Evolutionary conservation across 2,797 vertebrate genomes (phyloP).

Genomic region (Myotis planiceps): DNA sequence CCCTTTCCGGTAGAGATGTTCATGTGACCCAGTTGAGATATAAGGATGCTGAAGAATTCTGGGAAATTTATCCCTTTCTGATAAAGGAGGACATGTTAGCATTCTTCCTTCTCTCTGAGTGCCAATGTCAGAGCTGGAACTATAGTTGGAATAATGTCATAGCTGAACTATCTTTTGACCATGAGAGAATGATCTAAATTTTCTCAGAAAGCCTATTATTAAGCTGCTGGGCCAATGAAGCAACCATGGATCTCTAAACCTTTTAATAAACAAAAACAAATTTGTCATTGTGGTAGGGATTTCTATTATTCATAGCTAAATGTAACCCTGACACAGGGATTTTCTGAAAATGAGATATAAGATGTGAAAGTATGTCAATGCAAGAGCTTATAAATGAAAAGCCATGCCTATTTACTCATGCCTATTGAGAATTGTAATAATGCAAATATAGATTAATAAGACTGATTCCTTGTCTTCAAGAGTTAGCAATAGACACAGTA

Average conservation of each 20-base stretch:
- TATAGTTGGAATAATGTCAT: neutral
- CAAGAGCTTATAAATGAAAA: neutral
- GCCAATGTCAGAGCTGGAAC: neutral
- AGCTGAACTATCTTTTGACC: neutral
- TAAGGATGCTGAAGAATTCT: neutral
- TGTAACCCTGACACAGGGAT: neutral
- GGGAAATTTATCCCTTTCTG: neutral
- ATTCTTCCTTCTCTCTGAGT: neutral
- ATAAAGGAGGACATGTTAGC: neutral
- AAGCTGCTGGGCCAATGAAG: neutral
- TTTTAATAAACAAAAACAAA: neutral
- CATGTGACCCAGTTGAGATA: neutral
- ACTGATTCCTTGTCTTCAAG: neutral
- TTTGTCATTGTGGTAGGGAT: neutral
- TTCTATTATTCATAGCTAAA: constrained; percentile 14
- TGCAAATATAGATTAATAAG: neutral
- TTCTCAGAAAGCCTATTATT: neutral
- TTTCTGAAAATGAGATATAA: neutral
- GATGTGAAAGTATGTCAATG: neutral
- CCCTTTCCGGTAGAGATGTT: neutral
- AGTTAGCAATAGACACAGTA: neutral
- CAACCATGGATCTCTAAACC: neutral
- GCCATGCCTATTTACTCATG: neutral
- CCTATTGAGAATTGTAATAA: neutral
- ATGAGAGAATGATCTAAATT: neutral